phyloP scores from a whole-genome alignment of 2,888 invertebrate species.

The Hemithea aestivaria region DNA sequence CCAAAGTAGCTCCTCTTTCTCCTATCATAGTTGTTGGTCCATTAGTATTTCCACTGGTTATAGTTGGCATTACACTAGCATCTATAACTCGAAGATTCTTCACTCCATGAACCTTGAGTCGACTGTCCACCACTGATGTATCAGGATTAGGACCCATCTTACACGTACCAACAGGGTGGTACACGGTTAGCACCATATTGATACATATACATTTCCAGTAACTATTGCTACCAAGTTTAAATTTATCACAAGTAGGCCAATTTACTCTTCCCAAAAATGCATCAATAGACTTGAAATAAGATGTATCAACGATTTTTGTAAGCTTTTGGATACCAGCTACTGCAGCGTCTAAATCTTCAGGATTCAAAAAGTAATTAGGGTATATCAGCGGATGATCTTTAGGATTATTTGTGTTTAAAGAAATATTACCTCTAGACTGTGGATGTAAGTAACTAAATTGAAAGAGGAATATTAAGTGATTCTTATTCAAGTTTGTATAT shows the following conservation, averaged over 20 bases:
- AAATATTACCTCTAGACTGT: slow-evolving; percentile 74
- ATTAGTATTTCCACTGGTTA: too few relatives aligned
- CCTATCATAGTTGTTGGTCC: slow-evolving; percentile 80
- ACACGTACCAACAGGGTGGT: slow-evolving; percentile 84
- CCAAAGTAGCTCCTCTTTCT: too few relatives aligned
- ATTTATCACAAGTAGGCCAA: slow-evolving; percentile 40
- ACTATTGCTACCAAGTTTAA: slow-evolving; percentile 35
- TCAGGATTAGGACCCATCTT: too few relatives aligned
- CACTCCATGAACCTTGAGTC: slow-evolving; percentile 82
- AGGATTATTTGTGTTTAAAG: slow-evolving; percentile 76
- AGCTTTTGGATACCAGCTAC: slow-evolving; percentile 46
- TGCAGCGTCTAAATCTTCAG: slow-evolving; percentile 66
- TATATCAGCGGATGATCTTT: slow-evolving; percentile 79
- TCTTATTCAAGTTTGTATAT: slow-evolving; percentile 36
- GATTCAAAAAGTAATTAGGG: slow-evolving; percentile 80
- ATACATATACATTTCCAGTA: slow-evolving; percentile 59
- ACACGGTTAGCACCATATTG: slow-evolving; percentile 73
- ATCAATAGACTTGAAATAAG: slow-evolving; percentile 42
- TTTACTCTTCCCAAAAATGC: slow-evolving; percentile 40
- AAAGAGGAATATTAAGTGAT: slow-evolving; percentile 47
- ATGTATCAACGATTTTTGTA: slow-evolving; percentile 39
- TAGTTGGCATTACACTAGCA: too few relatives aligned
- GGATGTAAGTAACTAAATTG: slow-evolving; percentile 64
- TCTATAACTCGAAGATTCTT: too few relatives aligned
- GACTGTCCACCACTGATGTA: slow-evolving; percentile 70